Evolutionary conservation across 2,888 invertebrate species (phyloP).

Genomic region (Heliothis peltigera): DNA sequence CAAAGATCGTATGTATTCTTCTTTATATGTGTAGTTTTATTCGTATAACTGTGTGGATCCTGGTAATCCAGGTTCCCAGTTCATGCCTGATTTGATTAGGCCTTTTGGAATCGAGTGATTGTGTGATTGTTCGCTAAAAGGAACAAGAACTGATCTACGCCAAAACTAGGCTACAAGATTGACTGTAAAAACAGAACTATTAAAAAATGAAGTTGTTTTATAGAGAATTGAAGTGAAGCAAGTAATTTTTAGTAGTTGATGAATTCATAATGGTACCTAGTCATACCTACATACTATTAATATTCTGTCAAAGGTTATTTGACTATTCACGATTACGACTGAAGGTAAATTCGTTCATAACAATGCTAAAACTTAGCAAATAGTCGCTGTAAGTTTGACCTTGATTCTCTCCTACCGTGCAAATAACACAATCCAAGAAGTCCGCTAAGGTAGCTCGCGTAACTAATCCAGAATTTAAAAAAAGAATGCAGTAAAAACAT

Average conservation of each 20-base stretch:
- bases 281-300: too few relatives aligned
- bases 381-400: background rate
- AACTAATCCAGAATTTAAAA: conserved; percentile 36
- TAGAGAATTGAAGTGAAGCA: background rate
- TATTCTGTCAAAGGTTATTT: too few relatives aligned
- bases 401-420: background rate
- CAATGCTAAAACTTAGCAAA: background rate
- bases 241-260: too few relatives aligned
- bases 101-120: conserved; percentile 13
- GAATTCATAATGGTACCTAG: too few relatives aligned
- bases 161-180: conserved; percentile 33
- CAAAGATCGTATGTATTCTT: conserved; percentile 10
- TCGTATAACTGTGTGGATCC: conserved; percentile 2
- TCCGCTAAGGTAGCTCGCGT: conserved; percentile 10
- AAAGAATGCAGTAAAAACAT: conserved; percentile 27
- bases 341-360: too few relatives aligned
- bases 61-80: background rate
- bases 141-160: conserved; percentile 25
- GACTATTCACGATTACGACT: too few relatives aligned
- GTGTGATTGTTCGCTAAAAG: conserved; percentile 34
- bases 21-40: conserved; percentile 4
- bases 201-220: background rate
- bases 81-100: conserved; percentile 30
- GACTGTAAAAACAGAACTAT: conserved; percentile 12
- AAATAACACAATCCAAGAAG: conserved; percentile 20